Conservation (phyloP, 2,113 vertebrate species). For the Megaleporinus macrocephalus region DNA sequence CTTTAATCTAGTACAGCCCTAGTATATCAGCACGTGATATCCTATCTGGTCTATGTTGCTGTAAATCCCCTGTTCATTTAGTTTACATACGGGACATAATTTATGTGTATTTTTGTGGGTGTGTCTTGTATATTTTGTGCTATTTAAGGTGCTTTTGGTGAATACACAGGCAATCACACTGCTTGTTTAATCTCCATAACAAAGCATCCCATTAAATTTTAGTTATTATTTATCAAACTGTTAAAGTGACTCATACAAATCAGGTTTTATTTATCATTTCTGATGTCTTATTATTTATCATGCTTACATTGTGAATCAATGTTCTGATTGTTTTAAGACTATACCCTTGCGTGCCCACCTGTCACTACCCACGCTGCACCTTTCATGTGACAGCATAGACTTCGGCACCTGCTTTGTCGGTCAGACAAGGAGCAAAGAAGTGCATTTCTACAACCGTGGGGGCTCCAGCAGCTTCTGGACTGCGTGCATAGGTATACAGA, state of each 20-base stretch:
- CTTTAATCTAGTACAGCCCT: not conserved
- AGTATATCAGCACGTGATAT: not conserved
- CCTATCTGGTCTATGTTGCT: not conserved
- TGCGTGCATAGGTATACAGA: constrained; percentile 75
- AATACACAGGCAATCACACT: no score
- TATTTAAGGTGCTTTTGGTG: no score
- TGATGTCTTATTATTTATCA: not conserved
- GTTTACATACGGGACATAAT: no score
- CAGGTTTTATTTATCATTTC: no score
- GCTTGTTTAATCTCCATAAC: no score
- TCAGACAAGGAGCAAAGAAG: constrained; percentile 68
- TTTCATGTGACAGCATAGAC: constrained; percentile 78
- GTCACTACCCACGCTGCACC: constrained; percentile 74
- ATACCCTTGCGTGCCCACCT: constrained; percentile 82
- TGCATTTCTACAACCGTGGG: constrained; percentile 78
- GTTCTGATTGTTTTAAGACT: constrained; percentile 66
- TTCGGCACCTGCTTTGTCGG: constrained; percentile 86
- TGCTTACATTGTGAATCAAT: not conserved
- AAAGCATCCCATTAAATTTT: no score
- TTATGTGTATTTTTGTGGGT: no score
- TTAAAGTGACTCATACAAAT: no score
- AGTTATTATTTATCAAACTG: no score
- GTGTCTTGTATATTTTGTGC: no score
- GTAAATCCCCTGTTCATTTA: no score
- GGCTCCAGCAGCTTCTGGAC: constrained; percentile 83